phyloP scores from a whole-genome alignment of 2,797 vertebrate genomes.

The Rallus crepitans region DNA sequence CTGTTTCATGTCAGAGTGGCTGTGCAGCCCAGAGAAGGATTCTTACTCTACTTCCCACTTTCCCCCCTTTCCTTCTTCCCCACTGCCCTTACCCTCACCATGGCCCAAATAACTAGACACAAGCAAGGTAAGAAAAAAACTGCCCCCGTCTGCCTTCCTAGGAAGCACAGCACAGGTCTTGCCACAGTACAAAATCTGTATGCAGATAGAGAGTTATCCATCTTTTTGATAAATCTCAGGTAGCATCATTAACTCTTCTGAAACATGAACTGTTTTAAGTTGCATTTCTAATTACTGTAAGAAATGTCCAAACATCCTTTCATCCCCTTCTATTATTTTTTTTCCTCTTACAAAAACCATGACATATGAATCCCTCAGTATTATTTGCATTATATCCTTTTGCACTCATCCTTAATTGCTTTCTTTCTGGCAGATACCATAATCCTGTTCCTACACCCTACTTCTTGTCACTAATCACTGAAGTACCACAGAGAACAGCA shows the following conservation, averaged over 20 bases:
- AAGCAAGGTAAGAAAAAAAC: background rate
- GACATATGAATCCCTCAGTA: background rate
- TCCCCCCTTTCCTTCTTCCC: background rate
- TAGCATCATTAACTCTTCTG: background rate
- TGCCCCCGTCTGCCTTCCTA: background rate
- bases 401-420: background rate
- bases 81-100: too few species aligned
- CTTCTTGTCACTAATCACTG: background rate
- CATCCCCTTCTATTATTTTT: background rate
- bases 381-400: background rate
- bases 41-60: background rate
- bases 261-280: background rate
- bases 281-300: background rate
- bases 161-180: background rate
- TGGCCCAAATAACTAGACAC: background rate
- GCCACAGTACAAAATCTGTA: background rate
- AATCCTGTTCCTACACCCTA: background rate
- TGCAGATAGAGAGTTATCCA: accelerated
- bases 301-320: background rate
- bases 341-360: background rate
- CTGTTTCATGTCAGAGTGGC: background rate
- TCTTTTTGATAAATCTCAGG: background rate
- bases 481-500: background rate
- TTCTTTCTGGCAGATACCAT: background rate
- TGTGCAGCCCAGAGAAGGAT: background rate